phyloP scores from a whole-genome alignment of 2,888 invertebrate species.

The Laothoe populi region DNA sequence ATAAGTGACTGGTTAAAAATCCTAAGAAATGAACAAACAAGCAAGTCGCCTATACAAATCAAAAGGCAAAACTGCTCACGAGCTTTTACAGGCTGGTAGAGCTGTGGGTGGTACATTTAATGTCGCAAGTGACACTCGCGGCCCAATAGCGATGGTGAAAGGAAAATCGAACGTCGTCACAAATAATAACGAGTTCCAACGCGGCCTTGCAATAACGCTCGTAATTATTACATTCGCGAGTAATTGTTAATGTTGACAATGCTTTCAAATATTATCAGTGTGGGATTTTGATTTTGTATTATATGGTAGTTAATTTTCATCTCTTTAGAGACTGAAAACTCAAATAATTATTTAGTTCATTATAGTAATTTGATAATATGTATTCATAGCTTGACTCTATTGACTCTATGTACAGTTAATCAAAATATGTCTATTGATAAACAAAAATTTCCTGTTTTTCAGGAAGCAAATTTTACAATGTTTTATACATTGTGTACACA shows the following conservation, averaged over 20 bases:
- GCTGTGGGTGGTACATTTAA: constrained; percentile 46
- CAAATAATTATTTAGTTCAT: no score
- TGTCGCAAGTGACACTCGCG: constrained; percentile 44
- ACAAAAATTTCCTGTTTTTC: no score
- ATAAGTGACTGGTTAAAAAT: neutral
- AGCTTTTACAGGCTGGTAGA: constrained; percentile 49
- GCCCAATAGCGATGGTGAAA: constrained; percentile 73
- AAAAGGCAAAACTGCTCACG: constrained; percentile 23
- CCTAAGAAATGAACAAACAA: neutral
- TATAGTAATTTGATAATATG: no score
- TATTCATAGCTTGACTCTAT: no score
- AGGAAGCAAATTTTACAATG: no score
- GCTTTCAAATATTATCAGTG: constrained; percentile 23
- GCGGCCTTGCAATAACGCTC: constrained; percentile 58
- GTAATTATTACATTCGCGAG: constrained; percentile 47
- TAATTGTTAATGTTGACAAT: constrained; percentile 44
- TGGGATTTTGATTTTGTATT: neutral
- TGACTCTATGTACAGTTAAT: no score
- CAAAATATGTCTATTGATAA: no score
- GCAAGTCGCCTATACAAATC: constrained; percentile 11
- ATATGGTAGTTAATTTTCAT: no score
- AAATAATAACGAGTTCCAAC: constrained; percentile 43
- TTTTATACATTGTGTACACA: no score
- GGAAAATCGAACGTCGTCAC: constrained; percentile 72
- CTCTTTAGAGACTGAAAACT: neutral